Conservation (phyloP, 2,888 invertebrate species). For the Pseudococcus viburni region DNA sequence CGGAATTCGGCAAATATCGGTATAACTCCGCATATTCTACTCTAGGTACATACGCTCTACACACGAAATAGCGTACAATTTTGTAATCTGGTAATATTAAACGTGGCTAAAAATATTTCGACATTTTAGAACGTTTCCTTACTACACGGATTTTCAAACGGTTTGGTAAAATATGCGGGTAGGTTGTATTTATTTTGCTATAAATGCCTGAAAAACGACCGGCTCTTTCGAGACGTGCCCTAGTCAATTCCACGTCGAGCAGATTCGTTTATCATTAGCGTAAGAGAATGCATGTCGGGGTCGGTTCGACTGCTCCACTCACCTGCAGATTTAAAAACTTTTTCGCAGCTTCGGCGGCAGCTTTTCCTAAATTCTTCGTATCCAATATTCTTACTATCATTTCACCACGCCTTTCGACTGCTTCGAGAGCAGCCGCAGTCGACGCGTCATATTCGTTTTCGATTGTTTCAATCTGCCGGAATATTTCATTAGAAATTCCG, state of each 20-base stretch:
- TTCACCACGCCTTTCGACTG: slow-evolving; percentile 90
- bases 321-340: slow-evolving; percentile 87
- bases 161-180: neutral
- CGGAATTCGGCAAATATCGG: neutral
- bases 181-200: neutral
- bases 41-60: neutral
- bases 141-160: neutral
- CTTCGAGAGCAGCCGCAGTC: slow-evolving; percentile 92
- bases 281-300: neutral
- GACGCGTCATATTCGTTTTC: slow-evolving; percentile 96
- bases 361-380: slow-evolving; percentile 87
- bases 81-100: slow-evolving; percentile 34
- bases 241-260: neutral
- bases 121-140: neutral
- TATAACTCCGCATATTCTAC: neutral
- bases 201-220: neutral
- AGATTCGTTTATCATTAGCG: neutral
- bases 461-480: slow-evolving; percentile 96
- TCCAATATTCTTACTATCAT: slow-evolving; percentile 95
- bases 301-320: slow-evolving; percentile 67
- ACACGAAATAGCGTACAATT: neutral
- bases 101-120: neutral
- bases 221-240: neutral
- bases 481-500: slow-evolving; percentile 96
- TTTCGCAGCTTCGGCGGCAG: slow-evolving; percentile 89